Conservation (phyloP, 2,113 vertebrate genomes). For the Anguilla japonica region DNA sequence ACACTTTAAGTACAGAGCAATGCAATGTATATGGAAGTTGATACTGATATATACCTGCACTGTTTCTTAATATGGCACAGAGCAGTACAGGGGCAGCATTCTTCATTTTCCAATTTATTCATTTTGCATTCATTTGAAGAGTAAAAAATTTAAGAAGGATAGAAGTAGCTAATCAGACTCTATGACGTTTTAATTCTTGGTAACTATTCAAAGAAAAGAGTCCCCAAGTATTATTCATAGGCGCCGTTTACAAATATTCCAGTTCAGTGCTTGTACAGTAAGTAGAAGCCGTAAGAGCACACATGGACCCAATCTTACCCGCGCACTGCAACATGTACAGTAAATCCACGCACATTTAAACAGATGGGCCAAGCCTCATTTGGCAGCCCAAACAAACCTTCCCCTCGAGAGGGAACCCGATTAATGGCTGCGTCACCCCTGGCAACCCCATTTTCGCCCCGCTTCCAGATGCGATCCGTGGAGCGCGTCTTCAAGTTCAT, state of each 20-base stretch:
- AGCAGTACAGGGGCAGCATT: too few species aligned
- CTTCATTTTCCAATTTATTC: too few species aligned
- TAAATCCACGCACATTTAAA: not conserved
- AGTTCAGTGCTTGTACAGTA: not conserved
- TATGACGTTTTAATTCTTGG: not conserved
- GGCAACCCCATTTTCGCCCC: not conserved
- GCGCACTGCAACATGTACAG: not conserved
- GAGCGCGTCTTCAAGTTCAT: constrained; percentile 94
- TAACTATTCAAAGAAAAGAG: not conserved
- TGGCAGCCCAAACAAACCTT: constrained; percentile 43
- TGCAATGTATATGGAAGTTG: too few species aligned
- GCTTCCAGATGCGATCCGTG: constrained; percentile 92
- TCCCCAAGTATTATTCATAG: not conserved
- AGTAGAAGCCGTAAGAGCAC: not conserved
- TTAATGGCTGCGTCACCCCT: not conserved
- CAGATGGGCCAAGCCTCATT: constrained; percentile 36
- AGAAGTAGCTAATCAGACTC: not conserved
- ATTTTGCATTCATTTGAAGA: too few species aligned
- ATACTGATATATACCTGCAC: too few species aligned
- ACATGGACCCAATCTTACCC: not conserved
- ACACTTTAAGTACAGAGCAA: too few species aligned
- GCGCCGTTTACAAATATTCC: not conserved
- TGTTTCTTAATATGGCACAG: too few species aligned
- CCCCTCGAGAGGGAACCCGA: not conserved
- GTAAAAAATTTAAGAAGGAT: too few species aligned